Conservation (phyloP, 1,140 invertebrate species). For the Drosophila biarmipes region DNA sequence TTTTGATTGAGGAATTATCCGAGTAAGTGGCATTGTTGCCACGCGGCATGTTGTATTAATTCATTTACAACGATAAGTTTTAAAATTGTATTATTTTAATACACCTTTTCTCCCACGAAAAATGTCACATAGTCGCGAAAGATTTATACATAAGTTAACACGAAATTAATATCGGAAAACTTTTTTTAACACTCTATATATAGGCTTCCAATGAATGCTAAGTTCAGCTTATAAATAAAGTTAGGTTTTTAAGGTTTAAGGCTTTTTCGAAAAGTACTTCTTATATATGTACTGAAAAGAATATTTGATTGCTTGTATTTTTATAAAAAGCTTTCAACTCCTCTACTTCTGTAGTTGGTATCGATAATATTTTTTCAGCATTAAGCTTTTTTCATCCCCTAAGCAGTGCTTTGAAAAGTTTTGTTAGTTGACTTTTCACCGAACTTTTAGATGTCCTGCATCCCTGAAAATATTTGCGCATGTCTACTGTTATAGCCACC, state of each 20-base stretch:
- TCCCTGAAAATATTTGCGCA: conserved; percentile 4
- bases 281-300: not conserved
- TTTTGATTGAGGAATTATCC: conserved; percentile 40
- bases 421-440: not conserved
- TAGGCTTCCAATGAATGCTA: not conserved
- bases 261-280: not conserved
- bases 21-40: conserved; percentile 12
- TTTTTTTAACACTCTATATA: not conserved
- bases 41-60: conserved; percentile 10
- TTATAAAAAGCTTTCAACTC: conserved; percentile 1
- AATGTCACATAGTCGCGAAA: not conserved
- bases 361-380: conserved; percentile 6
- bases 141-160: not conserved
- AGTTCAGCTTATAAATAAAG: not conserved
- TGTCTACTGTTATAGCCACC: not conserved
- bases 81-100: not conserved
- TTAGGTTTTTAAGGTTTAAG: not conserved
- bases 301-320: not conserved
- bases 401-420: not conserved
- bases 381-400: conserved; percentile 13
- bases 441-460: not conserved
- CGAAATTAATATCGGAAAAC: not conserved
- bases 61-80: conserved; percentile 7
- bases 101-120: not conserved
- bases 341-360: conserved; percentile 1